Evolutionary conservation across 2,113 vertebrate genomes (phyloP).

Genomic region (Takifugu bimaculatus): DNA sequence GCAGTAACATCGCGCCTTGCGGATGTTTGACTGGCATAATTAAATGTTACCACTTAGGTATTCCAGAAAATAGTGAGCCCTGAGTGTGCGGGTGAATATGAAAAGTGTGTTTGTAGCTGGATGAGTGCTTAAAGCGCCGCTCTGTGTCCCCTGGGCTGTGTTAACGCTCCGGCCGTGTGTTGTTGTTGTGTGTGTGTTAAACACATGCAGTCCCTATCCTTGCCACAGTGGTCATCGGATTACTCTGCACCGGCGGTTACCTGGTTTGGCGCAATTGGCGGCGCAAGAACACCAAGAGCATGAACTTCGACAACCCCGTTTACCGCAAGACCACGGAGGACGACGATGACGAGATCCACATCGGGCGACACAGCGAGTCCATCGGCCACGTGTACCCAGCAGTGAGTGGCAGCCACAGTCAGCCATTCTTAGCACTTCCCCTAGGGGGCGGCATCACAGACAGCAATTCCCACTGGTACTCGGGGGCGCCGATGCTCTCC

Average conservation of each 20-base stretch:
- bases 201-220: conserved; percentile 82
- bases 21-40: too few relatives aligned
- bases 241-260: conserved; percentile 90
- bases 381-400: conserved; percentile 95
- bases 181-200: conserved; percentile 79
- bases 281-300: conserved; percentile 97
- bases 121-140: conserved; percentile 65
- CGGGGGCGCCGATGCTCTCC: conserved; percentile 70
- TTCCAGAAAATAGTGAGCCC: conserved; percentile 42
- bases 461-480: conserved; percentile 79
- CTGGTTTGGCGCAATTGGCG: conserved; percentile 99
- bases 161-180: conserved; percentile 77
- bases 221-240: conserved; percentile 86
- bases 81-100: conserved; percentile 16
- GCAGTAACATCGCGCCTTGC: too few relatives aligned
- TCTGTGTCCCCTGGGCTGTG: conserved; percentile 76
- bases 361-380: conserved; percentile 86
- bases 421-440: conserved; percentile 75
- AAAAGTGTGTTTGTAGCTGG: conserved; percentile 14
- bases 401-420: conserved; percentile 82
- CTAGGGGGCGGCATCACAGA: conserved; percentile 73
- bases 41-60: too few relatives aligned
- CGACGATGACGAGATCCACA: conserved; percentile 94
- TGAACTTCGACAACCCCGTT: conserved; percentile 99
- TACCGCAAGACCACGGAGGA: conserved; percentile 98